phyloP scores from a whole-genome alignment of 2,888 invertebrate species.

The Drosophila neutralis region DNA sequence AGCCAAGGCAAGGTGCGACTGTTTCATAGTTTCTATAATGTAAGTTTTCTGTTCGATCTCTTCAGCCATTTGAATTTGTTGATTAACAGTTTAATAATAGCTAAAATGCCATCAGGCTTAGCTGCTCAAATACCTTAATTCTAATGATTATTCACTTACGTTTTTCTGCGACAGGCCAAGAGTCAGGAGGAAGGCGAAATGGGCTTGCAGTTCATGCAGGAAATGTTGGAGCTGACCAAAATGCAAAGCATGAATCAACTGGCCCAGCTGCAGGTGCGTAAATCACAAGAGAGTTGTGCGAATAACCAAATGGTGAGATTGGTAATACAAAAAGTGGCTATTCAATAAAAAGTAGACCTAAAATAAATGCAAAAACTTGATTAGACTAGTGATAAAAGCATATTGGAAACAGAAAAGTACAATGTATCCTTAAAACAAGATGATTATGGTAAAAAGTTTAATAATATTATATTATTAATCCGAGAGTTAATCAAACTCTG shows the following conservation, averaged over 20 bases:
- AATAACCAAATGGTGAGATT: slow-evolving; percentile 32
- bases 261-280: slow-evolving; percentile 83
- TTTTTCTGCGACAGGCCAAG: slow-evolving; percentile 88
- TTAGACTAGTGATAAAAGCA: background rate
- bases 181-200: slow-evolving; percentile 94
- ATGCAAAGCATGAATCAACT: slow-evolving; percentile 86
- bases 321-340: background rate
- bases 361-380: background rate
- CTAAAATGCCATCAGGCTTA: background rate
- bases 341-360: background rate
- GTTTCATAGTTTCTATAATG: slow-evolving; percentile 94
- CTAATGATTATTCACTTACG: slow-evolving; percentile 5
- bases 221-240: slow-evolving; percentile 96
- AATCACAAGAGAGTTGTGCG: slow-evolving; percentile 24
- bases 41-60: slow-evolving; percentile 85
- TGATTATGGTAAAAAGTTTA: background rate
- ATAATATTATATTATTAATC: background rate
- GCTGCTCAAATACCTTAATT: background rate
- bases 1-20: slow-evolving; percentile 93
- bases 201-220: slow-evolving; percentile 97
- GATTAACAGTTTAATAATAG: background rate
- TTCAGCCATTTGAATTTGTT: slow-evolving; percentile 16
- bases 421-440: background rate
- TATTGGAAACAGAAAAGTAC: background rate
- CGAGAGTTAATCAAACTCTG: background rate